Conservation (phyloP, 2,797 vertebrate genomes). For the Sparus aurata region DNA sequence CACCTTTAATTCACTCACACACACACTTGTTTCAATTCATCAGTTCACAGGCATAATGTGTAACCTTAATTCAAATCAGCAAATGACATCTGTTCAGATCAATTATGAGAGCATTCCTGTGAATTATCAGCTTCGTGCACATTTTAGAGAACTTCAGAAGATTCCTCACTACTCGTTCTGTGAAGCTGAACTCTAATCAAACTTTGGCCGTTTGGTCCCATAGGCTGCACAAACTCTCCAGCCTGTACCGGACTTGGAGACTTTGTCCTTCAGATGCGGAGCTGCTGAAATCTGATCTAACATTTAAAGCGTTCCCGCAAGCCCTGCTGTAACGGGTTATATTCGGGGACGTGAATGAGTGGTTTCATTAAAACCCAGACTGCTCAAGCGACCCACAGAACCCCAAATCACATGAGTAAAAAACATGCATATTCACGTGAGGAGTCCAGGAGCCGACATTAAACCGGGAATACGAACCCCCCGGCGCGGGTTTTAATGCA, state of each 20-base stretch:
- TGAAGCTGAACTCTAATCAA: slow-evolving; percentile 21
- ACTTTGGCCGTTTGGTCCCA: slow-evolving; percentile 40
- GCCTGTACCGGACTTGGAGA: background rate
- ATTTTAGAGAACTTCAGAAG: background rate
- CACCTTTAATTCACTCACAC: background rate
- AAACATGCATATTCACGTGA: background rate
- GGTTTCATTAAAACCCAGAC: background rate
- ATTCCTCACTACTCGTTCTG: background rate
- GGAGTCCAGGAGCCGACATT: background rate
- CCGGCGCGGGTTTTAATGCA: background rate
- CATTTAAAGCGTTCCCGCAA: slow-evolving; percentile 30
- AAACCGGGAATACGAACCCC: background rate
- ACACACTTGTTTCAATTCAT: background rate
- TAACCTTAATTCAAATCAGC: background rate
- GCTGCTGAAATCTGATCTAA: slow-evolving; percentile 20
- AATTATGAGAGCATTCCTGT: background rate
- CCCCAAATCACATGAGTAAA: background rate
- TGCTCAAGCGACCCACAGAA: too few species aligned
- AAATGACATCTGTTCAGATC: background rate
- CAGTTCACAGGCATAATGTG: background rate
- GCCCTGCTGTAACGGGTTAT: background rate
- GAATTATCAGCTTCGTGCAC: background rate
- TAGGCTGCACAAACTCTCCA: slow-evolving; percentile 10
- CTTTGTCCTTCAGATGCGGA: slow-evolving; percentile 5
- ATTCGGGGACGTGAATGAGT: background rate